Base-by-base conservation (phyloP, 2,888 invertebrate species). In the Caenorhabditis becei region DNA sequence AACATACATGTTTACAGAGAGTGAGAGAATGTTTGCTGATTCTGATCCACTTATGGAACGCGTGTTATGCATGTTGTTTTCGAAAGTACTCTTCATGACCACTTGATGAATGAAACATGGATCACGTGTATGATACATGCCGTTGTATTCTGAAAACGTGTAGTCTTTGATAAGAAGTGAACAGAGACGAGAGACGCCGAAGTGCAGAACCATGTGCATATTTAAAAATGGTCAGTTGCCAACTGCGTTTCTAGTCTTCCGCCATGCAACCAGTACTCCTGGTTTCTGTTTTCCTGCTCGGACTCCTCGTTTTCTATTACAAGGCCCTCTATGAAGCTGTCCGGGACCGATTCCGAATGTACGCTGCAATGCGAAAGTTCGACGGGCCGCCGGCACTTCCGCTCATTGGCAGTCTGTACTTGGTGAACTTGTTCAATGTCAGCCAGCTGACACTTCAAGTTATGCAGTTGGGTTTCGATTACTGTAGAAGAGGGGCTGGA, bases 381-480 rank as follows among this genome's bases (percentile, higher is more conserved):
- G 51, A 41, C 5, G 82, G 82, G 11, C 78, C 77, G 11, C 14
- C 35, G 4, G 44, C 77, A 7, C 28, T 83, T 2, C 79, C 83
- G 11, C 2, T 82, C 1, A 24, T 82, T 11, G 82, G 82, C 11
- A 67, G 51, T 35, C 32, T 70, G 0, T 77, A 66, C 41, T n/a
- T 63, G n/a, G 70, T 80, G 54, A 77, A 80, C 14, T 44, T 56
- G 10, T 66, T 75, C 35, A 66, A 79, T 14, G 69, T 79, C n/a
- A 44, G 51, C 14, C 28, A 74, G 11, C 18, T 74, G n/a, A 59
- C 51, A 3, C 14, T 24, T 1, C 61, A 65, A 53, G 35, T 70
- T 10, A 49, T 77, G 56, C n/a, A 69, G 0, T 16, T 75, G 41
- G 79, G 77, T 0, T 7, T 35, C 7, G 47, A 69, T 11, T 80